Evolutionary conservation across 1,140 invertebrate species (phyloP).

Genomic region (Drosophila busckii): DNA sequence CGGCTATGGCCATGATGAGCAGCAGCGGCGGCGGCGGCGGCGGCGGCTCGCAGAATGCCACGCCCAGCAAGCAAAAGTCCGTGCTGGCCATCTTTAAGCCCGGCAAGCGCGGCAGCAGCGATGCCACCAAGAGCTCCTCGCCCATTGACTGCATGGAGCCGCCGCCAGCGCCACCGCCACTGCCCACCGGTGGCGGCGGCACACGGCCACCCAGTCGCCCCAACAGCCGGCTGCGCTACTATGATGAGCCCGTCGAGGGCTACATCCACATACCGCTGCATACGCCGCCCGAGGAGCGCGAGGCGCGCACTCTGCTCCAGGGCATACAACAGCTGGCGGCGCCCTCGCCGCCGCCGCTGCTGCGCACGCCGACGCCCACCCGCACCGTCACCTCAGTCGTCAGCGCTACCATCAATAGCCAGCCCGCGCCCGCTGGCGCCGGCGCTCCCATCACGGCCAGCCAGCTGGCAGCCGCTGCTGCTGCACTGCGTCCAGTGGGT

Average conservation of each 20-base stretch:
- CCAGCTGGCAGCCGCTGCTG: slow-evolving; percentile 50
- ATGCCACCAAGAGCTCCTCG: slow-evolving; percentile 69
- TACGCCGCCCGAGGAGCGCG: slow-evolving; percentile 83
- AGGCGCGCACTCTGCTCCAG: slow-evolving; percentile 62
- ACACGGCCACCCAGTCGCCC: slow-evolving; percentile 49
- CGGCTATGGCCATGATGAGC: slow-evolving; percentile 29
- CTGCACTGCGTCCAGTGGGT: slow-evolving; percentile 51
- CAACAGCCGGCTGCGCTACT: slow-evolving; percentile 80
- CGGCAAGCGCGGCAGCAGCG: slow-evolving; percentile 75
- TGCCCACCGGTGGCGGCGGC: slow-evolving; percentile 37
- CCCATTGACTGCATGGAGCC: slow-evolving; percentile 57
- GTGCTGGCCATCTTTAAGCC: slow-evolving; percentile 83
- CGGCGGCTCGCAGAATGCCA: slow-evolving; percentile 78
- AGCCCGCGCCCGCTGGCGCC: slow-evolving; percentile 10
- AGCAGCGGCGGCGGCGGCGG: background rate
- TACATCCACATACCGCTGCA: slow-evolving; percentile 83
- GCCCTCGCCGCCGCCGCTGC: slow-evolving; percentile 44
- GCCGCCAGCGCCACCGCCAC: slow-evolving; percentile 48
- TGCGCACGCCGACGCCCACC: background rate
- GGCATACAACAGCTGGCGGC: slow-evolving; percentile 61
- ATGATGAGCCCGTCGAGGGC: slow-evolving; percentile 82
- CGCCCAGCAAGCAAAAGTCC: slow-evolving; percentile 82
- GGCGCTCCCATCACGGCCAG: slow-evolving; percentile 50
- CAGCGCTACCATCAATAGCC: background rate
- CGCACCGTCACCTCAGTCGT: background rate